Evolutionary conservation across 2,113 vertebrate species (phyloP), one percentile per base, ranked within the genome.

Genomic region (Calypte anna): DNA sequence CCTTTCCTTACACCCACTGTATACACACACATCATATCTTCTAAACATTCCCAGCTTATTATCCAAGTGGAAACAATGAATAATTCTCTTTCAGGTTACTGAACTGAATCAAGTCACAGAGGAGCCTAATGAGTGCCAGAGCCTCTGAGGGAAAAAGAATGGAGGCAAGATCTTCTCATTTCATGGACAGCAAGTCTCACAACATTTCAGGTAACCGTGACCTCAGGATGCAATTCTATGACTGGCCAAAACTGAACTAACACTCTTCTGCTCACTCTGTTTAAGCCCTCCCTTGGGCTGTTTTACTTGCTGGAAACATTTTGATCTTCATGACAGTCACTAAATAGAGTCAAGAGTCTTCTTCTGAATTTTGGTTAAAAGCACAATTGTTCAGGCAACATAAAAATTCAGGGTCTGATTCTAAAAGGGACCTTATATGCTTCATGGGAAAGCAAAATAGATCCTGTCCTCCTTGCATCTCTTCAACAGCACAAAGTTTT

Each of bases 281-380:
- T 87, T 67, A 73, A 88, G n/a, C 15, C 30, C 15, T 76, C 24
- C 18, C 23, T 59, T 87, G 28, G 14, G 40, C 31, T 69, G 10
- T 51, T 80, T 75, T 64, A 7, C 74, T 81, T 84, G 28, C 25
- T 77, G 33, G 64, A 87, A 93, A 66, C 4, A 7, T 64, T 88
- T 53, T 86, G 12, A 14, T 76, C 24, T 68, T 73, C 21, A 6
- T 69, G 70, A 40, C 1, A 6, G 30, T 63, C 44, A 44, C 58
- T 90, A 46, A 76, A 69, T 7, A 58, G 31, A 85, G 14, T 57
- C 17, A 5, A 7, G 58, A 2, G 43, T 93, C 85, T 91, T 82
- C 53, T 72, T 76, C 21, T 88, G 33, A 61, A 61, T 94, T 91
- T 79, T 78, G 7, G 72, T 84, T 69, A 85, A 82, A 91, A 92